Base-by-base conservation (phyloP, 2,888 invertebrate species). In the Clistopyga incitator region DNA sequence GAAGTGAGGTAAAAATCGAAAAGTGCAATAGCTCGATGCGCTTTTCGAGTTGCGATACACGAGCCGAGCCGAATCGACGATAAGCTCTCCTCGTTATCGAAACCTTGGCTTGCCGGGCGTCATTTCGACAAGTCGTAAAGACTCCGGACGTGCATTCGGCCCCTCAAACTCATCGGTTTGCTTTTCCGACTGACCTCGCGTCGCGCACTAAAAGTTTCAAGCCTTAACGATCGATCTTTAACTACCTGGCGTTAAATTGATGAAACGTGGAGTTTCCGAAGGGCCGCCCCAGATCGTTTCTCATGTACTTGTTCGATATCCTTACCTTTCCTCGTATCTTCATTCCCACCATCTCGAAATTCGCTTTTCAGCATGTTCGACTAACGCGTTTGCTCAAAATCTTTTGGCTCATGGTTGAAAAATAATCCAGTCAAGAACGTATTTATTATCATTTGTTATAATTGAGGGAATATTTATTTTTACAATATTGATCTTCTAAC, bases 61-160 rank as follows among this genome's bases (percentile, higher is more conserved):
- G 29, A 38, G 13, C 47, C 0, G 61, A 59, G 67, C 72, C 50
- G 42, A 67, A 50, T n/a, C 59, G 74, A 61, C 34, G 68, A 61
- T 82, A 67, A 59, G 77, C 61, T 29, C 68, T 59, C 34, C 68
- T 82, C 78, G 82, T 82, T 82, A 82, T 82, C 68, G 61, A 52
- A 67, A 47, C 61, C 59, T 82, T 78, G 59, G 54, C 68, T 42
- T 72, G 61, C 50, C 34, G 72, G 54, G 64, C 34, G 75, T 81
- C 76, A 64, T 82, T 72, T 78, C 72, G 52, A 72, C 34, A 64
- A 68, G 68, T 74, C 78, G 61, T 78, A 78, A 74, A 82, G 68
- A 68, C 47, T 64, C 50, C 20, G n/a, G 20, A 56, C 23, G 61
- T 20, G 61, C 68, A 42, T 68, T 59, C 34, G 42, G 23, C 23